Base-by-base conservation (phyloP, 2,888 invertebrate genomes). In the Tetragonisca angustula region DNA sequence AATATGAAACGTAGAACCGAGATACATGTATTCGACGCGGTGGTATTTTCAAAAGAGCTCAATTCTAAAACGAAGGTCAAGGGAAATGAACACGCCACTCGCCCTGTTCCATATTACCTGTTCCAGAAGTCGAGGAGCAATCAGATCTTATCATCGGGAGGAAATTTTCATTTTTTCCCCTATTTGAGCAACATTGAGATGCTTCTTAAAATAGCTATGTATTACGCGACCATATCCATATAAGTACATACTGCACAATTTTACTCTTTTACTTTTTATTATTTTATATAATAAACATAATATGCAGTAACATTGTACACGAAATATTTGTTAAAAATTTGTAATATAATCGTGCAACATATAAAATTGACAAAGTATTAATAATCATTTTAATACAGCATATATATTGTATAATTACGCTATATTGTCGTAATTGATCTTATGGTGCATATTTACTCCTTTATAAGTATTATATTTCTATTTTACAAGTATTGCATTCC, bases 81-180 rank as follows among this genome's bases (percentile, higher is more conserved):
- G 21, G 73, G 64, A 81, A 79, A 79, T 79, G 69, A 73, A 79
- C 43, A 69, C 68, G 62, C 24, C 59, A 36, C 21, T 50, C 32
- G 36, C 15, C 15, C 62, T 49, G 19, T 69, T 69, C 36, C 36
- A 71, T 36, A 21, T 64, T 32, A 21, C 36, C 15, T 21, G 43
- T 36, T 71, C 27, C 9, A 56, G 4, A 61, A 27, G 9, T 61
- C 9, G 17, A n/a, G n/a, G 2, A 64, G 50, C 69, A 79, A 81
- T 64, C 24, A 73, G 50, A 79, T 69, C 11, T 64, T 74, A 19
- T 81, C 54, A 36, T 24, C 13, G 4, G 4, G 36, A 59, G 64
- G 52, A 68, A 79, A 81, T 69, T 79, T 62, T 36, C 59, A 67
- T 13, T 36, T 24, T 52, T 50, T 32, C 19, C 36, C 17, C 54